phyloP scores from a whole-genome alignment of 2,113 vertebrate genomes.

The Halichoeres trimaculatus region DNA sequence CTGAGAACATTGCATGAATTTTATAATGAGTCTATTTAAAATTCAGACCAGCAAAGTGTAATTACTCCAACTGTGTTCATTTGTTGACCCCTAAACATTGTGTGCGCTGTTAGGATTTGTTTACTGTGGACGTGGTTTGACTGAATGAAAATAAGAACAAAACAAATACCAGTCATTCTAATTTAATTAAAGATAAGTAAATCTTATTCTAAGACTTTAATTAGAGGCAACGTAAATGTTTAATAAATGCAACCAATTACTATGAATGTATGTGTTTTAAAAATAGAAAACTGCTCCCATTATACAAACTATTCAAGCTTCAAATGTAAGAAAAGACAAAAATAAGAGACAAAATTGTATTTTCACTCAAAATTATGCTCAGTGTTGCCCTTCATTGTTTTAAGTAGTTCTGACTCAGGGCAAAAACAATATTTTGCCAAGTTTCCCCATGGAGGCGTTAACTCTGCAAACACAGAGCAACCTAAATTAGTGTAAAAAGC shows the following conservation, averaged over 20 bases:
- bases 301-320: neutral
- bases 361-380: neutral
- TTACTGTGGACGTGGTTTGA: constrained; percentile 3
- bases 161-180: constrained; percentile 3
- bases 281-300: neutral
- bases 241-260: neutral
- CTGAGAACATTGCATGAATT: neutral
- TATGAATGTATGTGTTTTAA: neutral
- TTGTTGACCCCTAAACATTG: constrained; percentile 2
- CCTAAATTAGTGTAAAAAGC: constrained; percentile 59
- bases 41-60: constrained; percentile 16
- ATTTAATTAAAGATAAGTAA: constrained; percentile 1
- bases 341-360: neutral
- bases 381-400: constrained; percentile 25
- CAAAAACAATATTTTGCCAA: constrained; percentile 39
- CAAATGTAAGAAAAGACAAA: neutral
- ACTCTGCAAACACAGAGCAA: constrained; percentile 51
- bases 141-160: neutral
- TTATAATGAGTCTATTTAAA: constrained; percentile 27
- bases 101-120: constrained; percentile 17
- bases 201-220: neutral
- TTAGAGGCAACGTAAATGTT: neutral
- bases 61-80: neutral
- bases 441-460: neutral
- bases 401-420: constrained; percentile 47